Percentiles rank a stretch among this genome's conserved stretches.
Evolutionary conservation across 2,888 invertebrate genomes (phyloP).

Genomic region (Amphimallon solstitiale): DNA sequence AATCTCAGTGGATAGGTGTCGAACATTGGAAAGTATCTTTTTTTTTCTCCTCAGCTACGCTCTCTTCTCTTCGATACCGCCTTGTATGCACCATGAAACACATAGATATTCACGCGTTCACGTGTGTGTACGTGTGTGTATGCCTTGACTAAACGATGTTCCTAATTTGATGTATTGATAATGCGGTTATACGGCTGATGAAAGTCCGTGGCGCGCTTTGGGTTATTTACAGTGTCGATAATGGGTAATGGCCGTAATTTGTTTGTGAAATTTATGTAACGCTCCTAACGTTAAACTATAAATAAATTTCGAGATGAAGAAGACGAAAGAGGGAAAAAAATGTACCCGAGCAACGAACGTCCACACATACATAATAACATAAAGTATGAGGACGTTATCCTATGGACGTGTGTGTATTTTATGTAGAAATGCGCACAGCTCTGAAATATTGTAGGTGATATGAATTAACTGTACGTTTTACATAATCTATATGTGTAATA

Average conservation of each 20-base stretch:
- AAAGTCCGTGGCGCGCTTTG: conserved; percentile 30
- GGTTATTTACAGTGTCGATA: conserved; percentile 35
- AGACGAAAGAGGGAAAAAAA: no score
- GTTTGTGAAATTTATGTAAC: conserved; percentile 34
- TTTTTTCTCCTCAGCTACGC: neutral
- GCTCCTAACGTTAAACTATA: conserved; percentile 27
- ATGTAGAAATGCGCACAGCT: conserved; percentile 3
- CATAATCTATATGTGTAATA: neutral
- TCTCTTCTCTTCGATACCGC: conserved; percentile 11
- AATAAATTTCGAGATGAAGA: conserved; percentile 16
- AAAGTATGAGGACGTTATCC: conserved; percentile 13
- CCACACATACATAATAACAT: neutral
- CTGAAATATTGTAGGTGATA: conserved; percentile 17
- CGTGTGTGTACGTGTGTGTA: neutral
- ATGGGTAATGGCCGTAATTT: conserved; percentile 34
- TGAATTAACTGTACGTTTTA: conserved; percentile 18
- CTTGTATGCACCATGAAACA: neutral
- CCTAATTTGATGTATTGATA: conserved; percentile 34
- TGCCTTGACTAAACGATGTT: conserved; percentile 22
- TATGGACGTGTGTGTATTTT: no score
- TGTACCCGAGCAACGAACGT: neutral
- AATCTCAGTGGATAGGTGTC: conserved; percentile 27
- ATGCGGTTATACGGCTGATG: conserved; percentile 28
- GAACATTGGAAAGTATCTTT: conserved; percentile 28
- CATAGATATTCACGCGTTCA: no score